Evolutionary conservation across 2,113 vertebrate species (phyloP), one percentile per base, ranked within the genome.

Genomic region (Gopherus flavomarginatus): DNA sequence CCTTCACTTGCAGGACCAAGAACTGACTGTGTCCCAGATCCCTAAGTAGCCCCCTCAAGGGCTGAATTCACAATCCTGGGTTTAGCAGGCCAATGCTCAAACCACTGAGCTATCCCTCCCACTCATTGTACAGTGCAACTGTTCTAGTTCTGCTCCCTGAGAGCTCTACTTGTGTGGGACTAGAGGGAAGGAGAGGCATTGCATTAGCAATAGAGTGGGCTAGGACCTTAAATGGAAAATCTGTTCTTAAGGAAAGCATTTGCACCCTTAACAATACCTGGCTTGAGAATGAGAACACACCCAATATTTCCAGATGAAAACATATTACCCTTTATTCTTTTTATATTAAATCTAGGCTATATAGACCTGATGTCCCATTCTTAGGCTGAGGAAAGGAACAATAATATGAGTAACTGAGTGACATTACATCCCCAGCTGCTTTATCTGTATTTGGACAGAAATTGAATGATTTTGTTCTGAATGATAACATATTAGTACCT

Each of bases 201-300:
- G 21, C 80, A 27, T 52, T 44, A 65, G 54, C 52, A 86, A 90
- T 84, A 88, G 16, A 26, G 21, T 13, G 52, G 88, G 92, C 95
- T 96, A 84, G 84, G 83, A 81, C 81, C 88, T 85, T 93, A 96
- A 94, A 94, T 92, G 44, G 88, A 91, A 88, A 91, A 93, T 85
- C 78, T 94, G n/a, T 96, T 92, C 79, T n/a, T 54, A 56, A 89
- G 90, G 93, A 89, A 95, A 96, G 95, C 89, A 96, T 91, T 92
- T 75, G 72, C 38, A 26, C 82, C 38, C 84, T 84, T 96, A 47
- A 78, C 24, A 78, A 78, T 78, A 42, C 42, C 38, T 47, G 12
- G 5, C 13, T 77, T 81, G 80, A 86, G 86, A 96, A 90, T 88
- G 90, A 38, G 69, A 72, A 72, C 83, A 94, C 91, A 81, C 89